Evolutionary conservation across 2,797 vertebrate genomes (phyloP).

Genomic region (Muscicapa comitata): DNA sequence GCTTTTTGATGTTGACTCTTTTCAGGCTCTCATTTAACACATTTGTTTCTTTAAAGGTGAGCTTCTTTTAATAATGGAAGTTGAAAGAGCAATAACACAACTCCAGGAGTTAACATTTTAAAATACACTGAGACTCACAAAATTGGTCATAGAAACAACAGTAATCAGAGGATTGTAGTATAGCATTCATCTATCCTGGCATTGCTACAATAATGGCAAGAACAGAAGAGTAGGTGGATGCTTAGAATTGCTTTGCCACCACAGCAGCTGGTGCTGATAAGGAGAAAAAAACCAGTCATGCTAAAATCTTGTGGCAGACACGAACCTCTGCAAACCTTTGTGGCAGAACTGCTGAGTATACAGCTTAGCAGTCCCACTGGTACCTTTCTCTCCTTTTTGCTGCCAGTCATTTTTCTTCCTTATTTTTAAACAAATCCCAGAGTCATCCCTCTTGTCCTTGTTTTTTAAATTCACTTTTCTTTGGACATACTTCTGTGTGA

Average conservation of each 20-base stretch:
- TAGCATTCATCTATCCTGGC: background rate
- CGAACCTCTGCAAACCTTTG: background rate
- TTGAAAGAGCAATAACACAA: background rate
- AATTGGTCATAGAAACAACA: background rate
- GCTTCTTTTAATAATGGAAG: background rate
- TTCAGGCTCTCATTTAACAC: background rate
- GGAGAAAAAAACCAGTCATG: background rate
- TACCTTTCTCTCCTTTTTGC: background rate
- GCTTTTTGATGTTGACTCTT: background rate
- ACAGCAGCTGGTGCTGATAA: background rate
- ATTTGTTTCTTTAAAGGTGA: background rate
- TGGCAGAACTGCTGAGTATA: background rate
- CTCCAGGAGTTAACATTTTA: background rate
- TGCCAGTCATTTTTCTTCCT: background rate
- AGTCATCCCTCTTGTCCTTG: background rate
- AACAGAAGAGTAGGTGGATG: background rate
- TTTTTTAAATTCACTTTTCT: background rate
- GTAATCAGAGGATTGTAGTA: background rate
- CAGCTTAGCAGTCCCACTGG: background rate
- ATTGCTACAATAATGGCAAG: background rate
- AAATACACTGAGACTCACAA: background rate
- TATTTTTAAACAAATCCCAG: background rate
- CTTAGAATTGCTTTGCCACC: background rate
- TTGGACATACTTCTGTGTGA: background rate
- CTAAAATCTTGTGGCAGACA: background rate